A percentile compares a stretch with the other conserved stretches of the same genome.
Conservation (phyloP, 2,113 vertebrate genomes). For the Gymnocephalus cernua region DNA sequence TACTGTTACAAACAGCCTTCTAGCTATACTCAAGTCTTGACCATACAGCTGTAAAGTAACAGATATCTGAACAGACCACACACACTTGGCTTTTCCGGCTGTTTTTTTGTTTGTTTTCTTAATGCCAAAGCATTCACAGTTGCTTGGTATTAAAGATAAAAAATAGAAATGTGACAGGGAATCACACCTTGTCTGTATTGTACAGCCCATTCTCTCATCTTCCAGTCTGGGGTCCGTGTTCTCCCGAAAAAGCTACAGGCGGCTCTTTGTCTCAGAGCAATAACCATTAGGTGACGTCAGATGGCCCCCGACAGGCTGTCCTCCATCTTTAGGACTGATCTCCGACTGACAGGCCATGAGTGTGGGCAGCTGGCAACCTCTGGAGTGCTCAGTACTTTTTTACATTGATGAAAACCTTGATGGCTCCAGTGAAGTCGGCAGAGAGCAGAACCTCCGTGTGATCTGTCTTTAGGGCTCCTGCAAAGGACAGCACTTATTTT, state of each 20-base stretch:
- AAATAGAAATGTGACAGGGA: constrained; percentile 55
- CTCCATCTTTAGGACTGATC: constrained; percentile 37
- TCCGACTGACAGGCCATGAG: constrained; percentile 9
- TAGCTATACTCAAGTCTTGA: constrained; percentile 22
- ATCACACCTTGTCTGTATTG: constrained; percentile 37
- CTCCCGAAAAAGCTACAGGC: constrained; percentile 43
- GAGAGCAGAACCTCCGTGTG: constrained; percentile 97
- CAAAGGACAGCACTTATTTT: neutral
- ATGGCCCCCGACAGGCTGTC: constrained; percentile 27
- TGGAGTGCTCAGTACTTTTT: constrained; percentile 88
- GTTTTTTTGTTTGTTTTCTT: neutral
- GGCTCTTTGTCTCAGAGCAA: constrained; percentile 47
- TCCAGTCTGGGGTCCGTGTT: constrained; percentile 61
- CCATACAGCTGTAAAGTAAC: constrained; percentile 39
- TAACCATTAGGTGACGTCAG: constrained; percentile 51
- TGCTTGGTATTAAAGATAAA: constrained; percentile 72
- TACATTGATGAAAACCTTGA: constrained; percentile 98
- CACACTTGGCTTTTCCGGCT: constrained; percentile 17
- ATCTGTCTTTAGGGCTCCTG: constrained; percentile 94
- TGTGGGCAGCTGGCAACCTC: constrained; percentile 2
- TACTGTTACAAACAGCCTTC: constrained; percentile 41
- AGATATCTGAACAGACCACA: constrained; percentile 41
- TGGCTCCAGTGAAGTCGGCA: constrained; percentile 98
- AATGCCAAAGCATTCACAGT: constrained; percentile 69
- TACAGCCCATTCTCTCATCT: constrained; percentile 40